phyloP scores from a whole-genome alignment of 1,140 invertebrate genomes.

The Tigriopus japonicus region DNA sequence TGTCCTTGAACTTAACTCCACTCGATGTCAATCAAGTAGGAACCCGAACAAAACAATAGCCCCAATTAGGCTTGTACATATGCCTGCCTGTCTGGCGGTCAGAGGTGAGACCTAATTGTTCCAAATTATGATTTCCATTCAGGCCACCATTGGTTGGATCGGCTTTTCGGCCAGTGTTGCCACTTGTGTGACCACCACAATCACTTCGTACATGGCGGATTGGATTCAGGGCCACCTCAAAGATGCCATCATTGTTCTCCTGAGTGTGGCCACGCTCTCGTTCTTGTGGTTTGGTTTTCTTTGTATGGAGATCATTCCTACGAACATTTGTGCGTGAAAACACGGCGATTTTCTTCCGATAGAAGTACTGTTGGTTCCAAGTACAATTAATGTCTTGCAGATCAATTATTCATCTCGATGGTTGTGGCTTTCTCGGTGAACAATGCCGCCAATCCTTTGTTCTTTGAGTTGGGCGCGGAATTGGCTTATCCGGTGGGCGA shows the following conservation, averaged over 20 bases:
- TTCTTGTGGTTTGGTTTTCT: not conserved
- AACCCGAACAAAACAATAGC: too few relatives aligned
- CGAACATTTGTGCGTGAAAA: not conserved
- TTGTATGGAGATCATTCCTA: not conserved
- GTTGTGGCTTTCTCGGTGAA: constrained; percentile 26
- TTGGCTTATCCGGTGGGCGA: constrained; percentile 32
- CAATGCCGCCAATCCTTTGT: constrained; percentile 29
- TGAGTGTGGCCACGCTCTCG: not conserved
- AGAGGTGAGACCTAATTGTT: too few relatives aligned
- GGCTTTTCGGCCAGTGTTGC: not conserved
- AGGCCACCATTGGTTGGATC: not conserved
- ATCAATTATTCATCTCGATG: constrained; percentile 20
- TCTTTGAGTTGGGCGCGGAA: constrained; percentile 31
- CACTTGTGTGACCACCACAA: not conserved
- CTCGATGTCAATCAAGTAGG: not conserved
- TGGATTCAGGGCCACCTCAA: not conserved
- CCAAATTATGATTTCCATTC: too few relatives aligned
- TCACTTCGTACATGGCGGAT: not conserved
- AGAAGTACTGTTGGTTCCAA: too few relatives aligned
- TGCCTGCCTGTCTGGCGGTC: too few relatives aligned
- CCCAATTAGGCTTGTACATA: too few relatives aligned
- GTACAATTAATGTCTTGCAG: too few relatives aligned
- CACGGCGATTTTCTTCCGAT: too few relatives aligned
- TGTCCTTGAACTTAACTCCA: not conserved
- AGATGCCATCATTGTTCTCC: not conserved